Conservation (phyloP, 1,140 invertebrate species). For the Melitaea cinxia region DNA sequence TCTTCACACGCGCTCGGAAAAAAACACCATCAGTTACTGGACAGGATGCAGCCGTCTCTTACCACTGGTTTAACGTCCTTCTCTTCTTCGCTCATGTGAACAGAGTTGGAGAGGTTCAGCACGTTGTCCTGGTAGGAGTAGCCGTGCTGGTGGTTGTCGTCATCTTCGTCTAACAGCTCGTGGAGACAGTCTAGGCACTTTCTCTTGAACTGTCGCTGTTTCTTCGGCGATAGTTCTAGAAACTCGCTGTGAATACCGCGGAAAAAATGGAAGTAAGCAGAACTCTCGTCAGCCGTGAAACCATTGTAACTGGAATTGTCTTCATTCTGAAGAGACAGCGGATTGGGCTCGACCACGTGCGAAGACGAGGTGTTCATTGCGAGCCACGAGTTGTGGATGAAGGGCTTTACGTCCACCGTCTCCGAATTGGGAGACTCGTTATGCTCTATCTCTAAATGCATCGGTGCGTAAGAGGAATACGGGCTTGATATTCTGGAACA, state of each 20-base stretch:
- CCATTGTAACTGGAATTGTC: conserved; percentile 50
- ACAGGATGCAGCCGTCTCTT: conserved; percentile 29
- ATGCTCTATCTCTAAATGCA: conserved; percentile 47
- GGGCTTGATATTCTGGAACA: conserved; percentile 51
- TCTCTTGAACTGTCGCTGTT: conserved; percentile 60
- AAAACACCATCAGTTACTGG: not conserved
- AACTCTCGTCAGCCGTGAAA: conserved; percentile 64
- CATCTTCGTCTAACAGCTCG: conserved; percentile 63
- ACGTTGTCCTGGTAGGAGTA: conserved; percentile 39
- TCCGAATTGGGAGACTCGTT: conserved; percentile 35
- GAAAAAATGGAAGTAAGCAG: conserved; percentile 73
- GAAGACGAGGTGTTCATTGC: conserved; percentile 28
- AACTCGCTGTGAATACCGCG: conserved; percentile 67
- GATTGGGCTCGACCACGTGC: conserved; percentile 33
- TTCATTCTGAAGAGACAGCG: conserved; percentile 42
- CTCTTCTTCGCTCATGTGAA: conserved; percentile 44
- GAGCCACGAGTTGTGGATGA: conserved; percentile 53
- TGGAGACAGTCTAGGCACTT: conserved; percentile 61
- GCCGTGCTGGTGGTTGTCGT: conserved; percentile 22
- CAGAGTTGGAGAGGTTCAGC: conserved; percentile 54
- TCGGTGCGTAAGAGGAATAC: conserved; percentile 42
- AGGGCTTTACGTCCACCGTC: conserved; percentile 51
- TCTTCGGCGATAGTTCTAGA: conserved; percentile 50
- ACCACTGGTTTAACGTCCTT: conserved; percentile 19
- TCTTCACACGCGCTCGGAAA: too few relatives aligned